phyloP scores from a whole-genome alignment of 1,140 invertebrate species.

The Saccostrea glomerata region DNA sequence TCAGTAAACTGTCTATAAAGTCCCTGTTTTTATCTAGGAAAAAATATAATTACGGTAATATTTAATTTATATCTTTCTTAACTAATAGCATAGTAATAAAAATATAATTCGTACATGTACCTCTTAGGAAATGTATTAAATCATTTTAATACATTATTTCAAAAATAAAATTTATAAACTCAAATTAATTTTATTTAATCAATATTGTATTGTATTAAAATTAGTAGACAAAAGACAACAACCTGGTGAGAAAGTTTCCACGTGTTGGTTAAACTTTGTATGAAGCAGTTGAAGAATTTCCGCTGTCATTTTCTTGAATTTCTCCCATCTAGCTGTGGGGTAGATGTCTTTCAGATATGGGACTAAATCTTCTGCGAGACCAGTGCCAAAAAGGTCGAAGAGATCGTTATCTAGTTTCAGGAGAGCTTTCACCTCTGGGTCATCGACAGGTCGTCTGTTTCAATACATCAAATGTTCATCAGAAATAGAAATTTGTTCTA shows the following conservation, averaged over 20 bases:
- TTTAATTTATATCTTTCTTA: not conserved
- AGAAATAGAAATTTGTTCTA: not conserved
- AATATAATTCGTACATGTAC: too few relatives aligned
- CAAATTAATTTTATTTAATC: too few relatives aligned
- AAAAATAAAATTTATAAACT: not conserved
- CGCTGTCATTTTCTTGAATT: not conserved
- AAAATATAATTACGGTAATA: not conserved
- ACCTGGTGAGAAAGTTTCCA: constrained; percentile 38
- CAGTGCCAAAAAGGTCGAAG: not conserved
- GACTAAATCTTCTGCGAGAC: constrained; percentile 48
- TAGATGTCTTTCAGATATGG: constrained; percentile 44
- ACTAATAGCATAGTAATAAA: not conserved
- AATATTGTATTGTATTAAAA: not conserved
- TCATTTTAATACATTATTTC: not conserved
- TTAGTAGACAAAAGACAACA: not conserved
- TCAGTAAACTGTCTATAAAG: not conserved
- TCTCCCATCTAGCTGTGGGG: constrained; percentile 17
- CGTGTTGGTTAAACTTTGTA: constrained; percentile 34
- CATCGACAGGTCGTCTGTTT: constrained; percentile 40
- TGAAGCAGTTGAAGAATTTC: constrained; percentile 3
- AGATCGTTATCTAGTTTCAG: constrained; percentile 43
- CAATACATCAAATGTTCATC: not conserved
- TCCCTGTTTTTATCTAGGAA: not conserved
- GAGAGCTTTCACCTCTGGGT: constrained; percentile 25
- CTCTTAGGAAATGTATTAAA: not conserved